Base-by-base conservation (phyloP, 2,797 vertebrate genomes). In the Chrosomus eos region DNA sequence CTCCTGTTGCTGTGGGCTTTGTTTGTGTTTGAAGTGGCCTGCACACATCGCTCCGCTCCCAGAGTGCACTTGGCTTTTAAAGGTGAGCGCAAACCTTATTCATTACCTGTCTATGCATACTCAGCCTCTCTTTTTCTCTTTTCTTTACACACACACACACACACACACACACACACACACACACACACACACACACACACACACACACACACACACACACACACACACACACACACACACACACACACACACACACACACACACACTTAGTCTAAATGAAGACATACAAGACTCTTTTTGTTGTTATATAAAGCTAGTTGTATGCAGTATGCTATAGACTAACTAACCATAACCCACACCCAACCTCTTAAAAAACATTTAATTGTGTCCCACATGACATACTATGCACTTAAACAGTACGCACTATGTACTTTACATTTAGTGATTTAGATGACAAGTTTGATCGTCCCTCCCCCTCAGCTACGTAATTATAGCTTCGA, bases 1-100 rank as follows among this genome's bases (percentile, higher is more conserved):
- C 79, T 91, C 90, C 93, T 89, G 40, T 91, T 95, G 89, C 91
- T 95, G 91, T 91, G 93, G 90, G 92, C 92, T 90, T 60, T 93
- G 11, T 95, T 93, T 91, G 93, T 94, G 92, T 94, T 91, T 85
- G 85, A 90, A 91, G 91, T 90, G 90, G 91, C 71, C 78, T 91
- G 90, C 90, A 90, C 93, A 91, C 95, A 93, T 89, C 94, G 93
- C 90, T 93, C 93, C 3, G 89, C 95, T 58, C 94, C 95, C 5
- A 88, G 95, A 91, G 94, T 96, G 80, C 94, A 92, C 87, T 93
- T 96, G 90, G 92, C 94, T 86, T 96, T 94, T 91, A 96, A 95
- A 95, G 95, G 95, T 95, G 93, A 93, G 87, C 78, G 70, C 60
- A 38, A 72, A 86, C 77, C 88, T 79, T 82, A n/a, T 64, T 78